Evolutionary conservation across 2,797 vertebrate genomes (phyloP).

Genomic region (Gymnodraco acuticeps): DNA sequence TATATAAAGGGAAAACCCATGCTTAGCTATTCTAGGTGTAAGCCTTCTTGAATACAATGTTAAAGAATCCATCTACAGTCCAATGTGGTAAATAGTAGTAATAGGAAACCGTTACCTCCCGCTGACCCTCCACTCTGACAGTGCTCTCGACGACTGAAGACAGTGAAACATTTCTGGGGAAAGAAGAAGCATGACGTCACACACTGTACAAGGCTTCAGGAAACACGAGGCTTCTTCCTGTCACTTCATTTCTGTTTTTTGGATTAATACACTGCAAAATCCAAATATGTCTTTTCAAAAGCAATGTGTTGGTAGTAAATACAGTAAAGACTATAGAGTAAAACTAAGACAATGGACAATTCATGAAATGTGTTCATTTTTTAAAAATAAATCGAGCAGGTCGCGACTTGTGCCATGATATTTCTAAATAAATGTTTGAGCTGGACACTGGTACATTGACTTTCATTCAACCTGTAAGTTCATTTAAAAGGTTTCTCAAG

Average conservation of each 20-base stretch:
- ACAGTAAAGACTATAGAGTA: not conserved
- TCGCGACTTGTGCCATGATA: not conserved
- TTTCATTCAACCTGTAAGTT: not conserved
- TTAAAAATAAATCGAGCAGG: too few relatives aligned
- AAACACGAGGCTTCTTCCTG: slow-evolving; percentile 21
- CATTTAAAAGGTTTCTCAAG: not conserved
- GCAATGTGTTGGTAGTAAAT: not conserved
- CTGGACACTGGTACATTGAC: not conserved
- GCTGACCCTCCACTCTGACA: slow-evolving; percentile 3
- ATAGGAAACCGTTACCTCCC: slow-evolving; percentile 41
- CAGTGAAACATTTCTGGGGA: slow-evolving; percentile 44
- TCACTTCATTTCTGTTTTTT: not conserved
- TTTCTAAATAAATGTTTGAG: not conserved
- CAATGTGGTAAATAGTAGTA: not conserved
- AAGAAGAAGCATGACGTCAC: slow-evolving; percentile 60
- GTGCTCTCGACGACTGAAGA: not conserved
- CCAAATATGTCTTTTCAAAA: not conserved
- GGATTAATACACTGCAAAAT: not conserved
- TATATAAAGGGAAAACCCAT: too few relatives aligned
- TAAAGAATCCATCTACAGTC: not conserved
- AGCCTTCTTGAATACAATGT: not conserved
- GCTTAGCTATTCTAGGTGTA: not conserved
- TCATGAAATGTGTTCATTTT: too few relatives aligned
- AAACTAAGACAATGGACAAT: not conserved
- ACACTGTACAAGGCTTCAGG: slow-evolving; percentile 41